Evolutionary conservation across 2,888 invertebrate genomes (phyloP).

Genomic region (Griposia aprilina): DNA sequence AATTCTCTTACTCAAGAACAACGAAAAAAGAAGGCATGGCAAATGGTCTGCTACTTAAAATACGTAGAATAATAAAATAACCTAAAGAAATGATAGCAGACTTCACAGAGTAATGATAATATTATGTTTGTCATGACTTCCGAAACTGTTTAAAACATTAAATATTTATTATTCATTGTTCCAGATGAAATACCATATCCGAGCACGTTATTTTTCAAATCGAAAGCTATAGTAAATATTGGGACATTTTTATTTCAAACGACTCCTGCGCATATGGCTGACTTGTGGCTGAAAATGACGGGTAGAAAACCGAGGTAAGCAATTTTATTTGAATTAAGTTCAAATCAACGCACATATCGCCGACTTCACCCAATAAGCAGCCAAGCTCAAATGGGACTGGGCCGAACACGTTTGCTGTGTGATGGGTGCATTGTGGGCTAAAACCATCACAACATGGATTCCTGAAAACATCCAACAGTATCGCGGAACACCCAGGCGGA

Average conservation of each 20-base stretch:
- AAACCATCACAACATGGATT: too few relatives aligned
- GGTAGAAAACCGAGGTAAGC: conserved; percentile 68
- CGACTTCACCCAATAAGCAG: neutral
- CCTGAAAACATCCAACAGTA: too few relatives aligned
- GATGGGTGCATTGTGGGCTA: neutral
- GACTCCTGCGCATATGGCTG: conserved; percentile 66
- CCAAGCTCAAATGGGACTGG: neutral
- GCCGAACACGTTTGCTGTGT: neutral
- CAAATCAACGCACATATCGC: neutral
- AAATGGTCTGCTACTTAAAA: neutral
- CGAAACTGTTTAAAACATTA: neutral
- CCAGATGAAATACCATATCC: conserved; percentile 67
- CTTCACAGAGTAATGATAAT: neutral
- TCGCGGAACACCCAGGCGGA: neutral
- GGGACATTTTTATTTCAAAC: conserved; percentile 57
- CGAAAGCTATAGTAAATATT: conserved; percentile 23
- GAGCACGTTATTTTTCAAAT: conserved; percentile 7
- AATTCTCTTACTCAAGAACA: too few relatives aligned
- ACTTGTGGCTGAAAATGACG: conserved; percentile 62
- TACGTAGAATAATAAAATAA: neutral
- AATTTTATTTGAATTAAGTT: neutral
- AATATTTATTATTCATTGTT: neutral
- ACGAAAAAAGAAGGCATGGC: too few relatives aligned
- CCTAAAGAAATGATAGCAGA: neutral
- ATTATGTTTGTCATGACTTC: neutral